Base-by-base conservation (phyloP, 2,888 invertebrate species). In the Xylota sylvarum region DNA sequence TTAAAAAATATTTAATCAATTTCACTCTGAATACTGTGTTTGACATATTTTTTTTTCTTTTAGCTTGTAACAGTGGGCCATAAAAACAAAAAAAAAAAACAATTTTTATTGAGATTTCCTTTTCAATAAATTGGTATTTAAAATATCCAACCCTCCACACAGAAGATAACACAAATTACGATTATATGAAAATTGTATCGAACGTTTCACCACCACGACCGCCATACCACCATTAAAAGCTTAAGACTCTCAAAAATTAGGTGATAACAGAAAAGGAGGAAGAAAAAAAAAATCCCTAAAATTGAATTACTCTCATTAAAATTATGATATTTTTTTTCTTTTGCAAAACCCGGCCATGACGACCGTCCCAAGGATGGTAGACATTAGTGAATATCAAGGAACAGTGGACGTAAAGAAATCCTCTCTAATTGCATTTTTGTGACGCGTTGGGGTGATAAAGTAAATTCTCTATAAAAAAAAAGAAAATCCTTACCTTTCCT, bases 361-460 rank as follows among this genome's bases (percentile, higher is more conserved):
- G 30, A 9, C 46, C 14, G n/a, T 43, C 37, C 43, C 5, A 7
- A 65, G 35, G 56, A 76, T 67, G 35, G 76, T 35, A 14, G 5
- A 43, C 1, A 58, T 58, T 56, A 56, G 35, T 35, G 56, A 67
- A 65, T 67, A 27, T 56, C 32, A 58, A 46, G 32, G 56, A 23
- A 55, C 19, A 46, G 4, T 48, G 56, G 35, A 46, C 76, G 46
- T 19, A 67, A 48, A 23, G 37, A 76, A 76, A 65, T 43, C 55
- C 40, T 12, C 17, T 32, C 74, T 74, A 74, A 74, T 74, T 74
- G 64, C 64, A 74, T 64, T 64, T 74, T 56, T 74, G 64, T 55
- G 74, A 64, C 32, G 43, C 43, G 55, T 12, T 64, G 35, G 52
- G 32, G 55, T 65, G 56, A 56, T 56, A 48, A 76, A 76, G 52